Evolutionary conservation across 2,113 vertebrate genomes (phyloP).

Genomic region (Boleophthalmus pectinirostris): DNA sequence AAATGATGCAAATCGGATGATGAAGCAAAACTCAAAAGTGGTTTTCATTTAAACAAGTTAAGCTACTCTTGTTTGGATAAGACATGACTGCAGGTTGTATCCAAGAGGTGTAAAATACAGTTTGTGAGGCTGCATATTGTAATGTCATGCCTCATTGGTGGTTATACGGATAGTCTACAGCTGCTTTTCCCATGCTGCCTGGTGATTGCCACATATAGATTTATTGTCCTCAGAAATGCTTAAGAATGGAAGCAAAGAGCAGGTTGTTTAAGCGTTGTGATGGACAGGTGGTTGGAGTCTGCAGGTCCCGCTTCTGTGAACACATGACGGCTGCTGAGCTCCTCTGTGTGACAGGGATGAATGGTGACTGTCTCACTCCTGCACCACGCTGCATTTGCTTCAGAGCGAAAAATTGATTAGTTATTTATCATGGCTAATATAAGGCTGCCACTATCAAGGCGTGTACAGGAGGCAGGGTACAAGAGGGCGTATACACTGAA

Average conservation of each 20-base stretch:
- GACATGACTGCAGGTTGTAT: neutral
- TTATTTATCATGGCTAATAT: constrained; percentile 40
- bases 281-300: constrained; percentile 38
- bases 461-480: neutral
- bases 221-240: neutral
- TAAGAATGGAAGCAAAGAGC: constrained; percentile 8
- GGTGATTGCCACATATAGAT: neutral
- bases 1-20: neutral
- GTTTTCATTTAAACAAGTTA: neutral
- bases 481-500: constrained; percentile 3
- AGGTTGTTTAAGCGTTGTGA: constrained; percentile 33
- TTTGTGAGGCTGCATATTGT: neutral
- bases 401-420: constrained; percentile 33
- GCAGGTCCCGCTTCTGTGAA: constrained; percentile 27
- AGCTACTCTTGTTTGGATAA: neutral
- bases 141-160: neutral
- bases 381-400: constrained; percentile 23
- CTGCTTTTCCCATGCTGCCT: neutral
- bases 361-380: constrained; percentile 18
- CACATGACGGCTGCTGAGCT: constrained; percentile 3
- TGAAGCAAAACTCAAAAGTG: neutral
- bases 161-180: neutral
- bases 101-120: neutral
- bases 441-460: constrained; percentile 7
- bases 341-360: constrained; percentile 26